Conservation (phyloP, 2,888 invertebrate species). For the Athetis lepigone region DNA sequence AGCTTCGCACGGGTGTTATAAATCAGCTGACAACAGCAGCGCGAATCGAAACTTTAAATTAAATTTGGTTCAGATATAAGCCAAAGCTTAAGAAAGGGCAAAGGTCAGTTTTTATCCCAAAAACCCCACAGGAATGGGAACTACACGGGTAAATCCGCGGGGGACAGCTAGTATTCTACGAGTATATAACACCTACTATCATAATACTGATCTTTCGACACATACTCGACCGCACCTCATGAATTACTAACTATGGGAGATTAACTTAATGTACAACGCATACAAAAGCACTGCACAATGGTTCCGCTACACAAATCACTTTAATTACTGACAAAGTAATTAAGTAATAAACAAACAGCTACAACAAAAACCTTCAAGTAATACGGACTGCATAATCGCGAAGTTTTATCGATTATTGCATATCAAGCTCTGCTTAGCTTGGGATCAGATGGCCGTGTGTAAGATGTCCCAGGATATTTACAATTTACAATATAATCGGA, state of each 20-base stretch:
- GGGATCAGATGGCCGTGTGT: no score
- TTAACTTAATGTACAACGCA: conserved; percentile 53
- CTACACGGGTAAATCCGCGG: no score
- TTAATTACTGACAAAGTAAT: conserved; percentile 44
- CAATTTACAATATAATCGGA: no score
- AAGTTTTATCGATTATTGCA: conserved; percentile 55
- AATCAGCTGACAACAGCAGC: no score
- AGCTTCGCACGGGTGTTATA: no score
- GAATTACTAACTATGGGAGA: conserved; percentile 41
- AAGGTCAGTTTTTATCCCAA: no score
- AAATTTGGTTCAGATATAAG: no score
- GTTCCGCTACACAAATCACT: conserved; percentile 48
- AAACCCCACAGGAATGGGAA: no score
- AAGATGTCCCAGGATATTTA: no score
- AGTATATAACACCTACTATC: neutral
- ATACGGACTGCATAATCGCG: conserved; percentile 52
- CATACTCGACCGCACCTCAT: conserved; percentile 21
- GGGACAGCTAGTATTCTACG: neutral
- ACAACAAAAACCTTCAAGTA: conserved; percentile 33
- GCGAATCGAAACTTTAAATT: no score
- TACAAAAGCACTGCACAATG: conserved; percentile 51
- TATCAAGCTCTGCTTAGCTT: no score
- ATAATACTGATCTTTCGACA: conserved; percentile 29
- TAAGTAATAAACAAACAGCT: conserved; percentile 40
- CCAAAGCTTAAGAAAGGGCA: no score